A percentile compares a stretch with the other conserved stretches of the same genome.
Evolutionary conservation across 2,797 vertebrate species (phyloP).

Genomic region (Aratinga solstitialis): DNA sequence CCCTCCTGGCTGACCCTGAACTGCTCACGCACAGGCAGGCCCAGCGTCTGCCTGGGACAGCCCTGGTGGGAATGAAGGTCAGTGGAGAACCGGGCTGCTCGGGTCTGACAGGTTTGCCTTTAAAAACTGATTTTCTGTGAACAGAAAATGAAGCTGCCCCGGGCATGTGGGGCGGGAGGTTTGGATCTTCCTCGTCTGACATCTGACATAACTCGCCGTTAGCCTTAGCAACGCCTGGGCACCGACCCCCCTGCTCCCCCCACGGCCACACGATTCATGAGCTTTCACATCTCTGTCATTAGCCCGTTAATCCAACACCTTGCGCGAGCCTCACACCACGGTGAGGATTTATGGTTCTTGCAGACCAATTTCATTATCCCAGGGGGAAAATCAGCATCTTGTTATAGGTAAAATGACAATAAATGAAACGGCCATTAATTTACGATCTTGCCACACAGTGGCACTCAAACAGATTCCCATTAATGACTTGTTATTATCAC

Average conservation of each 20-base stretch:
- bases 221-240: accelerated
- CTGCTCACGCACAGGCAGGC: accelerated
- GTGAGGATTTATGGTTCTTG: slow-evolving; percentile 55
- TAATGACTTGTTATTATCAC: slow-evolving; percentile 23
- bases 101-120: background rate
- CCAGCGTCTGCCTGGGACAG: background rate
- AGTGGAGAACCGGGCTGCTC: background rate
- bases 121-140: accelerated
- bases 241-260: background rate
- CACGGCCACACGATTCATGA: accelerated
- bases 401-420: slow-evolving; percentile 64
- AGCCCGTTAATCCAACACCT: slow-evolving; percentile 36
- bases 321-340: background rate
- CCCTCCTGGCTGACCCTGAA: background rate
- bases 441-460: slow-evolving; percentile 11
- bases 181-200: background rate
- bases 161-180: background rate
- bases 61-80: background rate
- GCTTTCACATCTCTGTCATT: slow-evolving; percentile 34
- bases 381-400: slow-evolving; percentile 52
- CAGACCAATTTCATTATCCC: slow-evolving; percentile 63
- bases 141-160: background rate
- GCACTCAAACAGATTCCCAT: slow-evolving; percentile 44
- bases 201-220: accelerated
- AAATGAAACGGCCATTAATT: slow-evolving; percentile 62